phyloP scores from a whole-genome alignment of 2,888 invertebrate species.

The Rhagophthalmus giganteus region DNA sequence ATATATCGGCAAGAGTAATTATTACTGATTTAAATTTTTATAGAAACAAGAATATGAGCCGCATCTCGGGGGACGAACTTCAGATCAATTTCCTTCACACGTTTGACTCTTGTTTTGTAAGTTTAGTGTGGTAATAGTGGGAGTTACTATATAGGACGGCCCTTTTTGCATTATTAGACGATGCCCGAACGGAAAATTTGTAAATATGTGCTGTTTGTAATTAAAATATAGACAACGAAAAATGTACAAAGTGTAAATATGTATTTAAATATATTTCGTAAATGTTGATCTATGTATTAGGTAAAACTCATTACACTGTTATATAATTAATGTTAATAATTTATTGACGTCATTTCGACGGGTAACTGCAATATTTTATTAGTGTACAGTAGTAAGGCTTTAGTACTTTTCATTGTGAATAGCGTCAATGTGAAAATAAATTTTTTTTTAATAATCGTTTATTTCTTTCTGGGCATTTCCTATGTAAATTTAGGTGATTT shows the following conservation, averaged over 20 bases:
- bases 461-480: conserved; percentile 6
- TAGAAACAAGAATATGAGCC: conserved; percentile 26
- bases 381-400: conserved; percentile 44
- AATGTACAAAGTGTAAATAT: conserved; percentile 29
- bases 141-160: no score
- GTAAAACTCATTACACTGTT: conserved; percentile 26
- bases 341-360: conserved; percentile 46
- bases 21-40: conserved; percentile 28
- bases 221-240: conserved; percentile 13
- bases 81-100: conserved; percentile 17
- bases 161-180: no score
- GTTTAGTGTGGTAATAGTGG: conserved; percentile 4
- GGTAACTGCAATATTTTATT: conserved; percentile 54
- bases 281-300: conserved; percentile 26
- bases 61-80: conserved; percentile 18
- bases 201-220: conserved; percentile 14
- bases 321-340: conserved; percentile 33
- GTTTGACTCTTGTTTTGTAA: conserved; percentile 14
- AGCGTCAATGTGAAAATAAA: conserved; percentile 49
- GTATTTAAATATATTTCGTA: conserved; percentile 25
- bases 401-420: conserved; percentile 46
- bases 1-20: no score
- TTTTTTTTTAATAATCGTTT: conserved; percentile 11
- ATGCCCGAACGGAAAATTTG: no score
- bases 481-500: conserved; percentile 26